A percentile compares a stretch with the other conserved stretches of the same genome.
Conservation (phyloP, 2,888 invertebrate species). For the Galerucella pusilla region DNA sequence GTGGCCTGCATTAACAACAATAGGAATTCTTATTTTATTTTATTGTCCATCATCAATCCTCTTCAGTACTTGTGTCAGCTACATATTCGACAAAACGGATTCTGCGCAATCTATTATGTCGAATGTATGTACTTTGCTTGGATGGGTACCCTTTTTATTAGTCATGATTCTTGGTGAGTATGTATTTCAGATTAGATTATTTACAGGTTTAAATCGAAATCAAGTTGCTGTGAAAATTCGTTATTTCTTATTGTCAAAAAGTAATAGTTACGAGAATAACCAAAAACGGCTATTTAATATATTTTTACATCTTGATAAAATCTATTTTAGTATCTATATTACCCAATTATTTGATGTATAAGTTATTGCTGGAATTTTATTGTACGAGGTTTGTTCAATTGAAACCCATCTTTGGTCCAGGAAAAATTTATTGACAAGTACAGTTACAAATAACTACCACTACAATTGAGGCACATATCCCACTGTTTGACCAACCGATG, state of each 20-base stretch:
- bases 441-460: too few relatives aligned
- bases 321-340: too few relatives aligned
- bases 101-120: conserved; percentile 84
- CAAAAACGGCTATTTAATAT: not conserved
- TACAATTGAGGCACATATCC: too few relatives aligned
- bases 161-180: conserved; percentile 76
- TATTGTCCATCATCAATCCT: conserved; percentile 82
- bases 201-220: not conserved
- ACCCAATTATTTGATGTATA: too few relatives aligned
- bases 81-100: conserved; percentile 85
- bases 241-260: too few relatives aligned
- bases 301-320: not conserved
- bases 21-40: conserved; percentile 74
- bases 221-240: too few relatives aligned
- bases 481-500: too few relatives aligned
- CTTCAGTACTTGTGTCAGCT: conserved; percentile 81
- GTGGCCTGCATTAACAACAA: conserved; percentile 75
- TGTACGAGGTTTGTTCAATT: too few relatives aligned
- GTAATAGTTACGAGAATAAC: too few relatives aligned
- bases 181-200: not conserved
- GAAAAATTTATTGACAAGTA: too few relatives aligned
- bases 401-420: too few relatives aligned
- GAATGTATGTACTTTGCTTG: conserved; percentile 79
- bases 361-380: too few relatives aligned
- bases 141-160: conserved; percentile 79